Conservation (phyloP, 1,140 invertebrate species). For the Eurosta solidaginis region DNA sequence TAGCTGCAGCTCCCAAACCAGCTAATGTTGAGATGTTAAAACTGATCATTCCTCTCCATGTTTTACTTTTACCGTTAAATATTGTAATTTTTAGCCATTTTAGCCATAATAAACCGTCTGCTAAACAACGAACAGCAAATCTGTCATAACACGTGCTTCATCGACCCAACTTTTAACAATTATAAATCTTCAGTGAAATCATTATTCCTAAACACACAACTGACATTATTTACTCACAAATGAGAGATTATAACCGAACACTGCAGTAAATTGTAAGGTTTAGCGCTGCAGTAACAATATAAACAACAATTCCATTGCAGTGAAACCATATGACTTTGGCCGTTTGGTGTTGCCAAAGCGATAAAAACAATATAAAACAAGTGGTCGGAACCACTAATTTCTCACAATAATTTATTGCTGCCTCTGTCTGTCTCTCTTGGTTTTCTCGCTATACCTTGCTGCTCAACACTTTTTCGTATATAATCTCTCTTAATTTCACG, state of each 20-base stretch:
- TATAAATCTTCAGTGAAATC: neutral
- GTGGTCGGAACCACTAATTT: neutral
- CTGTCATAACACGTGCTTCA: neutral
- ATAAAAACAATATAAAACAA: constrained; percentile 15
- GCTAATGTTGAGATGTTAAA: too few relatives aligned
- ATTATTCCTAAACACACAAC: neutral
- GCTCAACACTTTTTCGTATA: too few relatives aligned
- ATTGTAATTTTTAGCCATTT: neutral
- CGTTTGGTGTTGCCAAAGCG: neutral
- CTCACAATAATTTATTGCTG: neutral
- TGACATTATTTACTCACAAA: neutral
- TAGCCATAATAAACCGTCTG: too few relatives aligned
- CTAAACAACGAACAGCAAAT: too few relatives aligned
- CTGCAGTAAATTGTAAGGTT: neutral
- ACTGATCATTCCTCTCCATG: too few relatives aligned
- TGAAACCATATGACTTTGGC: constrained; percentile 26
- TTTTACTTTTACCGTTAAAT: too few relatives aligned
- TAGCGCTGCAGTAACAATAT: neutral
- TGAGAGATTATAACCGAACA: neutral
- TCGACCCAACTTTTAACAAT: neutral
- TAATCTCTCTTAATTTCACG: too few relatives aligned
- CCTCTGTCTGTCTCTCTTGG: neutral
- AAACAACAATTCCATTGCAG: neutral
- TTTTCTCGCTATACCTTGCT: too few relatives aligned
- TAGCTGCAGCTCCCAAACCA: too few relatives aligned